These are phyloP conservation scores for Pollenia griseotomentosa DNA, from an alignment of 2,888 invertebrate species.

Conservation along the genomic window DNA sequence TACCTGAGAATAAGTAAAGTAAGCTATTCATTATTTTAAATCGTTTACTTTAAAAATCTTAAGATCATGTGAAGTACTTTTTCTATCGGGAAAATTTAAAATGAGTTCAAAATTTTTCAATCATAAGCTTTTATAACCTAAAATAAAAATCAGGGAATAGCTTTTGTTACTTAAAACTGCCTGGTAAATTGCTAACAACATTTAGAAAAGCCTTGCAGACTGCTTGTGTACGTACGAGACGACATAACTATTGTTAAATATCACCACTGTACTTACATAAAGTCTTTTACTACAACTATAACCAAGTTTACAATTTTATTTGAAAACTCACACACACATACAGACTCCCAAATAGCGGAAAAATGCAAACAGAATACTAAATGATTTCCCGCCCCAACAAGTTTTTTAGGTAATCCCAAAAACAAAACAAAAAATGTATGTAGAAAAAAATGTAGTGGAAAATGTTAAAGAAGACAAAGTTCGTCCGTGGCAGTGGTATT, in stretches of 20 bases:
- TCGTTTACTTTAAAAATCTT: no score
- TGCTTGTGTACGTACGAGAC: neutral
- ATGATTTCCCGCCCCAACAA: constrained; percentile 67
- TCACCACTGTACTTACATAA: constrained; percentile 27
- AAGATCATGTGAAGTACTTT: no score
- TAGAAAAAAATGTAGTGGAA: constrained; percentile 10
- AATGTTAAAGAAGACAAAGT: constrained; percentile 65
- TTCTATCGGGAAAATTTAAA: no score
- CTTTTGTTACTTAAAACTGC: neutral
- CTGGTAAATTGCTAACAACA: constrained; percentile 35
- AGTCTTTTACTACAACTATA: neutral
- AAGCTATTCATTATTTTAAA: no score
- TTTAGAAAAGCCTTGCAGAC: constrained; percentile 38
- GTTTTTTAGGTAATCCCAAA: constrained; percentile 33
- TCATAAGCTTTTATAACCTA: no score
- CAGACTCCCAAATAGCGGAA: constrained; percentile 6
- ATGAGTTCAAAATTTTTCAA: no score
- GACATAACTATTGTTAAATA: constrained; percentile 14
- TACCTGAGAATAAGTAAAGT: no score
- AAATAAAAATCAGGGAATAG: no score
- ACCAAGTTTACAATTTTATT: neutral
- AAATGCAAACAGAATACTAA: constrained; percentile 70
- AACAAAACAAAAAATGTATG: neutral
- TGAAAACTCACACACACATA: neutral
- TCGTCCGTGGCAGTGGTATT: constrained; percentile 70